Conservation (phyloP, 2,797 vertebrate species). For the Bryconaethiops microstoma region DNA sequence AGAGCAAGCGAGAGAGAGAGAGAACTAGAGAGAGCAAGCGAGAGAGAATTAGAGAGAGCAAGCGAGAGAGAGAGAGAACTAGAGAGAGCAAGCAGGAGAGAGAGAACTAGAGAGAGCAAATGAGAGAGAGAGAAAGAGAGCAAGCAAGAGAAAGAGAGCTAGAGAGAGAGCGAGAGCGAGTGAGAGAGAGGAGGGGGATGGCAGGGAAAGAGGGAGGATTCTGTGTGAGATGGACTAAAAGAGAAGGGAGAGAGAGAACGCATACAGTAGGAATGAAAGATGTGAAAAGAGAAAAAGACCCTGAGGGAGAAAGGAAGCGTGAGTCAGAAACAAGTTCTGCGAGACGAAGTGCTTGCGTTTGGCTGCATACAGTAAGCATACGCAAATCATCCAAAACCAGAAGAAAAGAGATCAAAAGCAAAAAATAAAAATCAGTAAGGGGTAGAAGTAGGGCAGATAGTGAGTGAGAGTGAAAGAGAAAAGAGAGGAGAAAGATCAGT, state of each 20-base stretch:
- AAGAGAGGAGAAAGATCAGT: constrained; percentile 27
- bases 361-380: constrained; percentile 23
- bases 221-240: neutral
- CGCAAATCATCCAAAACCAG: neutral
- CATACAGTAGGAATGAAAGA: constrained; percentile 25
- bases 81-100: too few species aligned
- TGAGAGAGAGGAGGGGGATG: too few species aligned
- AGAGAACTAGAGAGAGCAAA: too few species aligned
- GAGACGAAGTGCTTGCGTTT: constrained; percentile 8
- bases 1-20: too few species aligned
- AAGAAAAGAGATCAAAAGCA: constrained; percentile 2
- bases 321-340: constrained; percentile 24
- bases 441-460: neutral
- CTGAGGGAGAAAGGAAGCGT: constrained; percentile 9
- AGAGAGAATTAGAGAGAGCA: too few species aligned
- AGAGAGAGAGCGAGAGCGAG: too few species aligned
- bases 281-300: constrained; percentile 41
- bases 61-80: too few species aligned
- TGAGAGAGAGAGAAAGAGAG: too few species aligned
- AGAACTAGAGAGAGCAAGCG: too few species aligned
- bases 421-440: neutral
- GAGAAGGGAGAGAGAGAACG: constrained; percentile 11
- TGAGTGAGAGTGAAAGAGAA: constrained; percentile 14
- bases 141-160: too few species aligned
- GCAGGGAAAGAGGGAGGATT: constrained; percentile 1